Base-by-base conservation (phyloP, 2,888 invertebrate genomes). In the Cryptops parisi region DNA sequence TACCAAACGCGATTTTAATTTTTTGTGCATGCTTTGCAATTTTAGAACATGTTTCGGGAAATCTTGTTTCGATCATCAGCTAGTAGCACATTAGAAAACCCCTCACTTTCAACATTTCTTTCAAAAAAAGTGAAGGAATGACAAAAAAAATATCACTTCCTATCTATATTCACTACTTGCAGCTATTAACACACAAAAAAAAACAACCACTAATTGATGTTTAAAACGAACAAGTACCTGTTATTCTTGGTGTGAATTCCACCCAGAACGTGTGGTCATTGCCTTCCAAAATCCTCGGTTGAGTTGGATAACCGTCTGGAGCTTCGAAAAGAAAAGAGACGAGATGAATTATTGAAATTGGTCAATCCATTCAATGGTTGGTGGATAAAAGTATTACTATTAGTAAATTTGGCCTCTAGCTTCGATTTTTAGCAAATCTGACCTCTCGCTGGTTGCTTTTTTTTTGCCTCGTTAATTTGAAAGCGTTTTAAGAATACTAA, bases 251-350 rank as follows among this genome's bases (percentile, higher is more conserved):
- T 57, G 84, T 83, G 70, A 94, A 96, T 69, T 94, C 89, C 2
- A 93, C 90, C 58, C 82, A 80, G 72, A 87, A 88, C 58, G 81
- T 80, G 47, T 82, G 84, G 58, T 82, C 77, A 59, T 85, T 84
- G 56, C 84, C 80, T 65, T 88, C 80, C 64, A 85, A 81, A 59
- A 90, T 86, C 69, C 88, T 86, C 60, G 88, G 87, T 55, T 88
- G 86, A 63, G 90, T 84, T 58, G 86, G 82, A 71, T 87, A 85
- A 64, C 88, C 89, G 68, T 86, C 86, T 62, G 93, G 91, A 74
- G 89, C 93, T 91, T 76, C 2, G 21, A 27, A 48, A 27, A 27
- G 9, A 48, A 48, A 19, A 24, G 2, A 15, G 12, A 46, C 4
- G 24, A 46, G n/a, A 17, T 24, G 22, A 23, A 46, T 24, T 24